phyloP scores from a whole-genome alignment of 2,797 vertebrate genomes.

The Coccyzus lansbergi region DNA sequence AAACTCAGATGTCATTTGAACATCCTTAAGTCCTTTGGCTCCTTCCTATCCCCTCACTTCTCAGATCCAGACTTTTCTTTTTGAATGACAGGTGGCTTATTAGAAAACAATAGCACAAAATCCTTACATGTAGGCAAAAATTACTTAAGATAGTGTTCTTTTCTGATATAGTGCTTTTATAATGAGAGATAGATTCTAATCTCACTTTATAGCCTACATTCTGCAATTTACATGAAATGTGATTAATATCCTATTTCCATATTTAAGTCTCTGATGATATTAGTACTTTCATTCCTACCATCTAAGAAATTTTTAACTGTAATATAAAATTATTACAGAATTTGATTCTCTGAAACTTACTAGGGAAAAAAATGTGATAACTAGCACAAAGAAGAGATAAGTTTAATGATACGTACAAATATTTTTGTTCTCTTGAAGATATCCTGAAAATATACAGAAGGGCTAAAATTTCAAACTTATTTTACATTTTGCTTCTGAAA shows the following conservation, averaged over 20 bases:
- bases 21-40: not conserved
- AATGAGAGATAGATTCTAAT: conserved; percentile 26
- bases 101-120: conserved; percentile 40
- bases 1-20: not conserved
- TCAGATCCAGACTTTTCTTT: not conserved
- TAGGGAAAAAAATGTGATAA: not conserved
- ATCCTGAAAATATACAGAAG: not conserved
- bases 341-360: not conserved
- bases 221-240: conserved; percentile 11
- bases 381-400: not conserved
- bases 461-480: not conserved
- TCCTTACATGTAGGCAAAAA: conserved; percentile 12
- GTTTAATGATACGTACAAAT: not conserved
- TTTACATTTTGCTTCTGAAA: not conserved
- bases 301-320: not conserved
- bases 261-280: conserved; percentile 40
- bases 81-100: conserved; percentile 20
- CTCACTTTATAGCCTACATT: not conserved
- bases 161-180: conserved; percentile 21
- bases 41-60: not conserved
- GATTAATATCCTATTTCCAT: conserved; percentile 45
- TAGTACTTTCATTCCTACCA: not conserved
- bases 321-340: not conserved
- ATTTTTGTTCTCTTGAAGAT: not conserved
- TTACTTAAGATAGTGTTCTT: conserved; percentile 40